These are phyloP conservation scores for Colletes latitarsis DNA, from an alignment of 1,140 invertebrate species.

Conservation along the genomic window DNA sequence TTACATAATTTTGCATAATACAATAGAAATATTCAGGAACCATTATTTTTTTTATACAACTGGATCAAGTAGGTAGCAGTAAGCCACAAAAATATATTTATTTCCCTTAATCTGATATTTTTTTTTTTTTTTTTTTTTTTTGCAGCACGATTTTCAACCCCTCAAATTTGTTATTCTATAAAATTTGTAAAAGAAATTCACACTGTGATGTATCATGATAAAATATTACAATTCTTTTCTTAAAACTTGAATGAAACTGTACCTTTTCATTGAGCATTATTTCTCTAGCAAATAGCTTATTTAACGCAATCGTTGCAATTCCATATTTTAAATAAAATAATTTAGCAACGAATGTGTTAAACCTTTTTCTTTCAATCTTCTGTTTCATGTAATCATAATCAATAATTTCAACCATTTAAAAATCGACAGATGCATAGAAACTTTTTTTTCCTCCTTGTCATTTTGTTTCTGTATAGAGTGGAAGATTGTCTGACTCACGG, in stretches of 20 bases:
- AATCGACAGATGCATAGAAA: constrained; percentile 1
- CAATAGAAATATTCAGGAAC: constrained; percentile 44
- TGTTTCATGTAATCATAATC: background rate
- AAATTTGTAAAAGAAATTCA: constrained; percentile 36
- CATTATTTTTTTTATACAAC: constrained; percentile 34
- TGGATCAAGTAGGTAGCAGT: constrained; percentile 25
- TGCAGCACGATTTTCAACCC: constrained; percentile 32
- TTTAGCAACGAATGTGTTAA: constrained; percentile 15
- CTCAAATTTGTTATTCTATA: constrained; percentile 37
- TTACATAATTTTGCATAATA: constrained; percentile 35
- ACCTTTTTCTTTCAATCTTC: background rate
- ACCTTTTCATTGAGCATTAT: constrained; percentile 36
- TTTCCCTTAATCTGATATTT: constrained; percentile 34
- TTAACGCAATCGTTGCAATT: constrained; percentile 16
- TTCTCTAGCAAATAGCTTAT: constrained; percentile 10
- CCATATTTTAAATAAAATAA: constrained; percentile 40
- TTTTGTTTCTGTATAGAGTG: background rate
- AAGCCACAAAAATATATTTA: constrained; percentile 51
- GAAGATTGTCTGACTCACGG: constrained; percentile 22
- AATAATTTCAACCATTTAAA: constrained; percentile 3
- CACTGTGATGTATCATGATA: constrained; percentile 26
- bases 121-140: constrained; percentile 19
- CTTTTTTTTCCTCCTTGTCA: background rate
- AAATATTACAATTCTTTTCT: constrained; percentile 25
- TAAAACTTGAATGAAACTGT: constrained; percentile 41